Percentiles rank a stretch among this genome's conserved stretches.
Evolutionary conservation across 92 coral and sea anemone species (phyloP).

Genomic region (Phymanthus crucifer): DNA sequence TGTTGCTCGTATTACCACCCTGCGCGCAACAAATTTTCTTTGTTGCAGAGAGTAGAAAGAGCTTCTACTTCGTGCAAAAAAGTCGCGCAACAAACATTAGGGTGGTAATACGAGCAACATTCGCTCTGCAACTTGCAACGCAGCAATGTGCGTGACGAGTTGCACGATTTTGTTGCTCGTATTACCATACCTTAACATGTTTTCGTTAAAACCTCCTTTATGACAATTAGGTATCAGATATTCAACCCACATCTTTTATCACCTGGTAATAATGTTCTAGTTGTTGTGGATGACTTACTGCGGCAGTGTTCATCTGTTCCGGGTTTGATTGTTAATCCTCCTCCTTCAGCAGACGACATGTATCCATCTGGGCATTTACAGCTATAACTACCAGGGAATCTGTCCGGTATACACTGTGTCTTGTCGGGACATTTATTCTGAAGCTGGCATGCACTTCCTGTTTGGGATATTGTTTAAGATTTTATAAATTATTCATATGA

Average conservation of each 20-base stretch:
- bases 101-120: too few species aligned
- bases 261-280: not conserved
- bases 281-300: slow-evolving; percentile 2
- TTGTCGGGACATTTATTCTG: slow-evolving; percentile 28
- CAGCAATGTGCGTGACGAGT: too few species aligned
- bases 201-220: too few species aligned
- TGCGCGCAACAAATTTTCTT: too few species aligned
- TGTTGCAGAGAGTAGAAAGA: too few species aligned
- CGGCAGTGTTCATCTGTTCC: slow-evolving; percentile 41
- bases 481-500: not conserved
- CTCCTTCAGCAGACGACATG: slow-evolving; percentile 32
- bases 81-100: too few species aligned
- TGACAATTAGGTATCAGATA: not conserved
- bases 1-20: too few species aligned
- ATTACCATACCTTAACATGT: too few species aligned
- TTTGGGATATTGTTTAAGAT: not conserved
- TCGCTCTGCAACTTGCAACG: too few species aligned
- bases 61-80: too few species aligned
- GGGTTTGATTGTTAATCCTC: slow-evolving; percentile 18
- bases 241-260: not conserved
- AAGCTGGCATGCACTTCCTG: slow-evolving; percentile 34
- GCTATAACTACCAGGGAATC: slow-evolving; percentile 24
- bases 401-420: slow-evolving; percentile 23
- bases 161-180: too few species aligned
- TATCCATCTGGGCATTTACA: slow-evolving; percentile 39